These are phyloP conservation scores for Trypoxylus dichotomus DNA, from an alignment of 1,140 invertebrate species.

Conservation along the genomic window DNA sequence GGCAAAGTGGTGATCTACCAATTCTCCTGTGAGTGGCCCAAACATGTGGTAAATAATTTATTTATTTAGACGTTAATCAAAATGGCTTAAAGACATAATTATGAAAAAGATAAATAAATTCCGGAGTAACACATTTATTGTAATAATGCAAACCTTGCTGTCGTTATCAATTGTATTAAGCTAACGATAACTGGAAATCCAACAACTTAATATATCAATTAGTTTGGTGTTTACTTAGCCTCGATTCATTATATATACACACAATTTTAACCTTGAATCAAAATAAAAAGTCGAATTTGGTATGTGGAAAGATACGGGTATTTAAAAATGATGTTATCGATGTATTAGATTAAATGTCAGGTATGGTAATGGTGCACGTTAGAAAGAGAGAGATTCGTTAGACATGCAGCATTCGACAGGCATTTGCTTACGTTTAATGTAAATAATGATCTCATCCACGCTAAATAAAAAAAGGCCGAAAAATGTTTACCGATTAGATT, in stretches of 20 bases:
- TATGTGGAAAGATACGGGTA: not conserved
- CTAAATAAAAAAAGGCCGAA: slow-evolving; percentile 11
- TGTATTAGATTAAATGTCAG: not conserved
- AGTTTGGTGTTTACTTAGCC: no score
- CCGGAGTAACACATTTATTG: no score
- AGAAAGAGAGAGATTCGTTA: not conserved
- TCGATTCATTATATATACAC: not conserved
- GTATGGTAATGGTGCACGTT: not conserved
- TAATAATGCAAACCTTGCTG: no score
- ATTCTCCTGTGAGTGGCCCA: no score
- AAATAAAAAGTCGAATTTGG: not conserved
- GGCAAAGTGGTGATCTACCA: no score
- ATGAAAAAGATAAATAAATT: no score
- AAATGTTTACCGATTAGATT: not conserved
- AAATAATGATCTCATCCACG: slow-evolving; percentile 1
- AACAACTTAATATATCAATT: not conserved
- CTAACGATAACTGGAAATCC: no score
- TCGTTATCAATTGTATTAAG: no score
- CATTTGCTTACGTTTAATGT: not conserved
- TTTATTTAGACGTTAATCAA: no score
- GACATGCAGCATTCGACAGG: not conserved
- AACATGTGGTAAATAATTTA: no score
- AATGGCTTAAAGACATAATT: no score
- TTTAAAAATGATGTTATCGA: slow-evolving; percentile 22
- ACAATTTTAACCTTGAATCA: not conserved